Conservation (phyloP, 2,113 vertebrate species). For the Pedetes capensis region DNA sequence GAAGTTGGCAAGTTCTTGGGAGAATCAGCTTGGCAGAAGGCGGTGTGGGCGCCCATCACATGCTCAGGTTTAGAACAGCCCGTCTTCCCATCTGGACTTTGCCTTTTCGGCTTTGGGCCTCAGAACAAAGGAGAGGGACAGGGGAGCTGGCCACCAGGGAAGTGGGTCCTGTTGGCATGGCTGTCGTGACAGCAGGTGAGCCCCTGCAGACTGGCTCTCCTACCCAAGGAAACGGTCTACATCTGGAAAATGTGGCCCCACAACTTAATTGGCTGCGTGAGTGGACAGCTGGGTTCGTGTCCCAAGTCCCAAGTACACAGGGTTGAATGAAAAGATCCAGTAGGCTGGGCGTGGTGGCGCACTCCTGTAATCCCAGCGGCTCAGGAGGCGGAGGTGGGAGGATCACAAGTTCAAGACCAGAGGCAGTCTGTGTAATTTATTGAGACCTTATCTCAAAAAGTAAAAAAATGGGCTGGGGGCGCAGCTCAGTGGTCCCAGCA, state of each 20-base stretch:
- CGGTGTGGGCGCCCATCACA: accelerated
- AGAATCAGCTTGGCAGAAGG: conserved; percentile 20
- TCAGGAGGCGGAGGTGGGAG: no score
- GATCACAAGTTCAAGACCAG: no score
- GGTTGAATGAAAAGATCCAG: no score
- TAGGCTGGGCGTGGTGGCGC: no score
- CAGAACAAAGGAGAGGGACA: neutral
- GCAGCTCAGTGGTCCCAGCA: no score
- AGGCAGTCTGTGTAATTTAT: no score
- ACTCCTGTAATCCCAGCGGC: no score
- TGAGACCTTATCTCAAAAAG: no score
- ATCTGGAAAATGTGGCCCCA: neutral
- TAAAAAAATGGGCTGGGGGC: no score
- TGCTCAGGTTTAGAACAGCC: neutral
- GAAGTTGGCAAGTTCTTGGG: neutral
- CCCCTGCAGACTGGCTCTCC: neutral
- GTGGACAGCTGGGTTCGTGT: neutral
- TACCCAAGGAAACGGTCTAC: neutral
- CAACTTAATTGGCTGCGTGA: neutral
- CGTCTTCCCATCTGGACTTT: conserved; percentile 2
- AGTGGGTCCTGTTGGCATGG: neutral
- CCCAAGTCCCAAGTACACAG: accelerated
- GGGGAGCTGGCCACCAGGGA: neutral
- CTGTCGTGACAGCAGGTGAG: neutral
- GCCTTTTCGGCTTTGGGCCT: neutral